Conservation (phyloP, 2,888 invertebrate species). For the Agrotis clavis region DNA sequence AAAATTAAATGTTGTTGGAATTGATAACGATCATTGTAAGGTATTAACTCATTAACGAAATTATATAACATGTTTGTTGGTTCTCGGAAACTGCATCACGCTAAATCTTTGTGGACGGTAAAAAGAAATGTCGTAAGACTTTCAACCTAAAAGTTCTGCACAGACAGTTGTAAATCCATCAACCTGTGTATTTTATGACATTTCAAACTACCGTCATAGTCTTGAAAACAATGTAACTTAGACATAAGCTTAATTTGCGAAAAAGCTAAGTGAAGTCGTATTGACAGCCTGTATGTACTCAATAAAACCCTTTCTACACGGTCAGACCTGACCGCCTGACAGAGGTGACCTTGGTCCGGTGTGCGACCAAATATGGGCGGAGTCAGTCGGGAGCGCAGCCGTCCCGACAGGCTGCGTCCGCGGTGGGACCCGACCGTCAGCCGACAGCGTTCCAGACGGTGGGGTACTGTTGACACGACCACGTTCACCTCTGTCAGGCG, state of each 20-base stretch:
- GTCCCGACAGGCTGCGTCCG: too few relatives aligned
- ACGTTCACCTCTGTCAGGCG: too few relatives aligned
- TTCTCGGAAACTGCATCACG: constrained; percentile 49
- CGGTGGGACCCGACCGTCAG: too few relatives aligned
- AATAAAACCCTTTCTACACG: too few relatives aligned
- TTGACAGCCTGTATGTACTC: constrained; percentile 23
- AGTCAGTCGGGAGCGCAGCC: too few relatives aligned
- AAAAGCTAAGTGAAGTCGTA: constrained; percentile 34
- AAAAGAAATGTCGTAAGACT: background rate
- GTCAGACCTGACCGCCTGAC: too few relatives aligned
- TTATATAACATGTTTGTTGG: constrained; percentile 60
- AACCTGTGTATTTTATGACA: background rate
- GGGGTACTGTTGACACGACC: too few relatives aligned
- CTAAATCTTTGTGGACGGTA: constrained; percentile 28
- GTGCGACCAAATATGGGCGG: too few relatives aligned
- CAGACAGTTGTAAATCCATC: background rate
- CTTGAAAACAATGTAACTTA: constrained; percentile 42
- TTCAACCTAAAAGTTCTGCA: background rate
- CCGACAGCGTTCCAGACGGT: too few relatives aligned
- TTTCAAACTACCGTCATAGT: background rate
- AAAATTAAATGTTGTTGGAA: constrained; percentile 76
- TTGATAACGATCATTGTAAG: constrained; percentile 69
- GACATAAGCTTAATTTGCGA: constrained; percentile 48
- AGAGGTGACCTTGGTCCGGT: too few relatives aligned
- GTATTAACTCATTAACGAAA: constrained; percentile 58